These are phyloP conservation scores for Tachysurus vachellii DNA, from an alignment of 2,113 vertebrate species.

Conservation along the genomic window DNA sequence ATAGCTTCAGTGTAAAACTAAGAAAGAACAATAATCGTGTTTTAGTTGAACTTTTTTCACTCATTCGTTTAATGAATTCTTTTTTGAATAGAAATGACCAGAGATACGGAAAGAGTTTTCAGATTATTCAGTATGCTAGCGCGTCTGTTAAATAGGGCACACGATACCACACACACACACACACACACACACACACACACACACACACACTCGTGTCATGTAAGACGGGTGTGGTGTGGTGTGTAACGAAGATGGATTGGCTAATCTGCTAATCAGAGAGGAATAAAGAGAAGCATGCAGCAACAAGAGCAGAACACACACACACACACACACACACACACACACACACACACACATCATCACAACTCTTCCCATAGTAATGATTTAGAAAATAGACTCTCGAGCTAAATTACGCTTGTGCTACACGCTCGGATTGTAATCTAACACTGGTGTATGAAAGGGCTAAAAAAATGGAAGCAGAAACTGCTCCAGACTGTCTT, in stretches of 20 bases:
- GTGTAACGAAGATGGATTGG: not conserved
- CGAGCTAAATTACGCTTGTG: not conserved
- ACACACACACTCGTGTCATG: not conserved
- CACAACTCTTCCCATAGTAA: not conserved
- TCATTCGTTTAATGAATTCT: not conserved
- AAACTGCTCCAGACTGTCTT: constrained; percentile 13
- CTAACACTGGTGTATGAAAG: too few relatives aligned
- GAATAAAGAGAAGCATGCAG: constrained; percentile 4
- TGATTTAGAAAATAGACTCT: constrained; percentile 18
- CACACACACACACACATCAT: not conserved
- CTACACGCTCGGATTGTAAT: not conserved
- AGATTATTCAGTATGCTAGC: not conserved
- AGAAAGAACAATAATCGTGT: not conserved
- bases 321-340: not conserved
- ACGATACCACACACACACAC: not conserved
- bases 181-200: not conserved
- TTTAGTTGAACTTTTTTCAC: not conserved
- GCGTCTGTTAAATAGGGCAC: not conserved
- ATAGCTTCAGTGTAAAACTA: not conserved
- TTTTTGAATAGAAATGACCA: not conserved
- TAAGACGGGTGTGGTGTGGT: constrained; percentile 4
- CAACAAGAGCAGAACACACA: constrained; percentile 21
- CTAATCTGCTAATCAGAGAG: constrained; percentile 10
- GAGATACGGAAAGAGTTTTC: not conserved
- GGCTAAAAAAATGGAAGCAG: not conserved